phyloP scores from a whole-genome alignment of 1,140 invertebrate species.

The Caerostris extrusa region DNA sequence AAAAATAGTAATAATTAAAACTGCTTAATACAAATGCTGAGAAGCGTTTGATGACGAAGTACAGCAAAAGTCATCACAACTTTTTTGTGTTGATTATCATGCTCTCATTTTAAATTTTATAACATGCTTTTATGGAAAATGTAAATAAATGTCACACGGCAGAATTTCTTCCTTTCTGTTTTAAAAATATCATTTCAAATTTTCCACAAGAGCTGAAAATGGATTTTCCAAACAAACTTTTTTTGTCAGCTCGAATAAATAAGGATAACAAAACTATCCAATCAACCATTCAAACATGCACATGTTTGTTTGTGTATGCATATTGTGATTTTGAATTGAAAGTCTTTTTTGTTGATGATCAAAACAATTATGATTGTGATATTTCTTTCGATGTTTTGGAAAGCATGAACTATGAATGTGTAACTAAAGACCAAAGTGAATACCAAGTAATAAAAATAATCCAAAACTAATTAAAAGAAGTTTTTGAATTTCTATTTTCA shows the following conservation, averaged over 20 bases:
- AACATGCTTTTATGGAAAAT: too few species aligned
- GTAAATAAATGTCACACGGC: too few species aligned
- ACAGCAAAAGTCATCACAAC: too few species aligned
- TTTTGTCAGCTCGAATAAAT: conserved; percentile 24
- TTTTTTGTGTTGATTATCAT: too few species aligned
- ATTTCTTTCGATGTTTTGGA: background rate
- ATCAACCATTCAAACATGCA: conserved; percentile 10
- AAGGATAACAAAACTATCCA: background rate
- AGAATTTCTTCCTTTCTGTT: too few species aligned
- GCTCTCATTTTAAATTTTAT: too few species aligned
- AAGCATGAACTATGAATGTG: background rate
- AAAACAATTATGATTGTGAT: background rate
- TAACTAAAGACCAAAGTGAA: background rate
- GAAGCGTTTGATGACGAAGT: too few species aligned
- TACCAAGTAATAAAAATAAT: background rate
- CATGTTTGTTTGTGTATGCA: conserved; percentile 56
- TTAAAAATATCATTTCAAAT: too few species aligned
- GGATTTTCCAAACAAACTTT: background rate
- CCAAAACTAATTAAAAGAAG: too few species aligned
- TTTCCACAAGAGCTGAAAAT: background rate
- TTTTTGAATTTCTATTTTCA: too few species aligned
- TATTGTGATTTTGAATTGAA: conserved; percentile 33
- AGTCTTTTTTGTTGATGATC: conserved; percentile 32
- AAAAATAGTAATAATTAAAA: too few species aligned
- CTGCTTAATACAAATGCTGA: too few species aligned